Conservation (phyloP, 2,113 vertebrate genomes). For the Zootoca vivipara region DNA sequence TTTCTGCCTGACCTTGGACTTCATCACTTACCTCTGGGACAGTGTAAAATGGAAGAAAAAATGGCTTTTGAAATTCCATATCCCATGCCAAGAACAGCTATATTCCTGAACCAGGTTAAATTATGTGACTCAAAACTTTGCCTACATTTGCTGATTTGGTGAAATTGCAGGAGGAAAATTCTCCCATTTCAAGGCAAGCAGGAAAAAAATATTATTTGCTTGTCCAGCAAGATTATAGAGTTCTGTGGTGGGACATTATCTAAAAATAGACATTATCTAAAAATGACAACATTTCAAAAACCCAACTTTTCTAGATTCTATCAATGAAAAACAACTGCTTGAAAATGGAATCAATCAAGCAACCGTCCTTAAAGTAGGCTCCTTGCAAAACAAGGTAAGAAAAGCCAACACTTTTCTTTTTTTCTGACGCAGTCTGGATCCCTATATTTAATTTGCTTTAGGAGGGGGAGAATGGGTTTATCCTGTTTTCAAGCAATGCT, state of each 20-base stretch:
- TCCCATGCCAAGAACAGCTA: neutral
- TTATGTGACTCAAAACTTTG: neutral
- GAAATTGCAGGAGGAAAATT: neutral
- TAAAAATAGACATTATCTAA: neutral
- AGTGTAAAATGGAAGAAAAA: neutral
- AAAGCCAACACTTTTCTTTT: neutral
- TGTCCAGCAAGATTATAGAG: neutral
- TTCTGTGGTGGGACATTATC: neutral
- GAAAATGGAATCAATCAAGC: neutral
- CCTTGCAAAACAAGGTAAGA: neutral
- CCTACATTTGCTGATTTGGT: neutral
- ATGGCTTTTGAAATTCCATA: neutral
- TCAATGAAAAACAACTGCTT: neutral
- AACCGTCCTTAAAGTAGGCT: neutral
- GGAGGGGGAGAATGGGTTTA: neutral
- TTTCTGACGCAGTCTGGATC: neutral
- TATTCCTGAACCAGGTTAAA: neutral
- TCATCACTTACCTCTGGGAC: neutral
- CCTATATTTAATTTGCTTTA: neutral
- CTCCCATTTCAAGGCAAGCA: neutral
- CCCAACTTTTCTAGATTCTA: neutral
- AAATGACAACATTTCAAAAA: neutral
- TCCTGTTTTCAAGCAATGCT: neutral
- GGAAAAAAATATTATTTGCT: neutral
- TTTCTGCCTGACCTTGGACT: neutral